Conservation (phyloP, 2,113 vertebrate genomes). For the Mobula birostris region DNA sequence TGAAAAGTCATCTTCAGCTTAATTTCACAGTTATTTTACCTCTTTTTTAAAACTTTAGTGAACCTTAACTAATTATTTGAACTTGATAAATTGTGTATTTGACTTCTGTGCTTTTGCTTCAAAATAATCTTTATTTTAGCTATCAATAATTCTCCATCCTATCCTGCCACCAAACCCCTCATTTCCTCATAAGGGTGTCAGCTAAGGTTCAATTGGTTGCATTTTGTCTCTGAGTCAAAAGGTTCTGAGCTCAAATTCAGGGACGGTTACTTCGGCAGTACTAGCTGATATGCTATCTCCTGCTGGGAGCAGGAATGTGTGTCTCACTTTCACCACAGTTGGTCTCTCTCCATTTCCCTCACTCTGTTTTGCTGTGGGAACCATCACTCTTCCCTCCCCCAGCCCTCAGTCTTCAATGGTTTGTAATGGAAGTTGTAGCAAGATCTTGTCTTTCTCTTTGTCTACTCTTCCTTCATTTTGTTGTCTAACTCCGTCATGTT, state of each 20-base stretch:
- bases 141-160: not conserved
- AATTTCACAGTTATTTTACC: not conserved
- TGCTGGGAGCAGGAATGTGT: constrained; percentile 35
- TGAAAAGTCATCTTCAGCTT: not conserved
- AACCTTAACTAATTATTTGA: not conserved
- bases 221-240: too few relatives aligned
- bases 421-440: not conserved
- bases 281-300: constrained; percentile 1
- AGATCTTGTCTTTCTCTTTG: too few relatives aligned
- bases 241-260: too few relatives aligned
- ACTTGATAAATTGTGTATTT: not conserved
- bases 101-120: not conserved
- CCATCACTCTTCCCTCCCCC: not conserved
- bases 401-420: not conserved
- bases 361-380: constrained; percentile 25
- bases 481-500: not conserved
- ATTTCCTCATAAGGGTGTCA: not conserved
- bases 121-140: not conserved
- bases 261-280: not conserved
- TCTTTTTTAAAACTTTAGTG: not conserved
- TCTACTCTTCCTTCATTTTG: not conserved
- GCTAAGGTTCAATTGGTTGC: too few relatives aligned
- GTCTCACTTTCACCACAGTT: constrained; percentile 12
- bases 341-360: constrained; percentile 18
- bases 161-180: not conserved